A percentile compares a stretch with the other conserved stretches of the same genome.
Conservation (phyloP, 2,888 invertebrate species). For the Loripinus fragilis region DNA sequence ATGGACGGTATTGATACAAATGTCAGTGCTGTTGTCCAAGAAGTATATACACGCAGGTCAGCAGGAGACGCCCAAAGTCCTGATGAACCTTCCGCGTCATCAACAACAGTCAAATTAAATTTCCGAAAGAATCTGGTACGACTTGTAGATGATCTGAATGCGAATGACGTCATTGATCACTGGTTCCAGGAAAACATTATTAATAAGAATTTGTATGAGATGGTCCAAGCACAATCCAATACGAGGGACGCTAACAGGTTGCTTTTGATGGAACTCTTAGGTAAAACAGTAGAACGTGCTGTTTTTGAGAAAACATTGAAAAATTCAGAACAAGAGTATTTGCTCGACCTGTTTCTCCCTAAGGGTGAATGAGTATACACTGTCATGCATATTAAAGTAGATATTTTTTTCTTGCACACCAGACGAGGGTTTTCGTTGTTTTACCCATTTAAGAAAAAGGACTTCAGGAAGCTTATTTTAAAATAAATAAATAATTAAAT, state of each 20-base stretch:
- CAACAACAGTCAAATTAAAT: not conserved
- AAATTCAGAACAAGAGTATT: not conserved
- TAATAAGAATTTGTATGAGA: not conserved
- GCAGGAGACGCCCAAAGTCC: not conserved
- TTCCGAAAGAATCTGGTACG: not conserved
- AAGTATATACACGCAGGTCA: no score
- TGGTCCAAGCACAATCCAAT: not conserved
- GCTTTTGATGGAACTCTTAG: not conserved
- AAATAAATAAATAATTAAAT: no score
- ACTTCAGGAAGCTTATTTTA: no score
- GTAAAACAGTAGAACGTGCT: not conserved
- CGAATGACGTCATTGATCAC: not conserved
- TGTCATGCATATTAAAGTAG: no score
- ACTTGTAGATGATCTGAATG: not conserved
- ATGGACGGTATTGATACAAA: not conserved
- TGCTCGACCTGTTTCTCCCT: not conserved
- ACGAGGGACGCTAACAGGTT: not conserved
- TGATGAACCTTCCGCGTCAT: not conserved
- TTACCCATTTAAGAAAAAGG: no score
- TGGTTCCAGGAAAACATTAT: constrained; percentile 6
- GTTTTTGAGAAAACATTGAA: not conserved
- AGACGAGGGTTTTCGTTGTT: no score
- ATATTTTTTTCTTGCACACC: no score
- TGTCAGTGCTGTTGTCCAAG: no score
- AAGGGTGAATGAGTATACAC: no score